Base-by-base conservation (phyloP, 2,113 vertebrate species). In the Pelobates fuscus region DNA sequence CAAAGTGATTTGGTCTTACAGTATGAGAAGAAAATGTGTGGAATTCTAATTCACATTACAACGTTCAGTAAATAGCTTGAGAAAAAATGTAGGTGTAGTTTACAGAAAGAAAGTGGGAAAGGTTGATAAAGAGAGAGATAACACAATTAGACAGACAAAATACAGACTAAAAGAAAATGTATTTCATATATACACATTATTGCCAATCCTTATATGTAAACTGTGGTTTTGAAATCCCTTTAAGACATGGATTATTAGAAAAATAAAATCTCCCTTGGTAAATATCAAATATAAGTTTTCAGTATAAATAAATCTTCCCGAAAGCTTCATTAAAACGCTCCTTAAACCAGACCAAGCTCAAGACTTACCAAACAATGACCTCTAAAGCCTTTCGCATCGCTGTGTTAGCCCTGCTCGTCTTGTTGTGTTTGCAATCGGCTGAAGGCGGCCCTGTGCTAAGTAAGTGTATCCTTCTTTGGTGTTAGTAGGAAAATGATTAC, bases 251-350 rank as follows among this genome's bases (percentile, higher is more conserved):
- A 52, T 67, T 67, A 30, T 29, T 1, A 20, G 43, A 30, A 4
- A 30, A 26, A 29, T 54, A 67, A 2, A 25, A 14, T 44, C 65
- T 67, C 44, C 65, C 65, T 67, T 17, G 27, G 65, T 52, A 52
- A 52, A 67, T 27, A 67, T 12, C 5, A 12, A 49, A 49, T 4
- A 6, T 5, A 5, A 2, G 2, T 30, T 7, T 21, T 10, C n/a
- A 14, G 11, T 52, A 21, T 20, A 30, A 52, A 30, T 46, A 52
- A 52, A 52, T 54, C 10, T 21, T 15, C 11, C 18, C 0, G 17
- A 26, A 20, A 11, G n/a, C n/a, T 52, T 20, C 27, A 49, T n/a
- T n/a, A 1, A 5, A 37, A 6, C 32, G 5, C 10, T 6, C 10
- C 10, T 37, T 37, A 37, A 37, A 10, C 32, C 32, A 6, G 24